Percentiles rank a stretch among this genome's conserved stretches.
Evolutionary conservation across 2,888 invertebrate genomes (phyloP).

Genomic region (Sylvicola fuscatus): DNA sequence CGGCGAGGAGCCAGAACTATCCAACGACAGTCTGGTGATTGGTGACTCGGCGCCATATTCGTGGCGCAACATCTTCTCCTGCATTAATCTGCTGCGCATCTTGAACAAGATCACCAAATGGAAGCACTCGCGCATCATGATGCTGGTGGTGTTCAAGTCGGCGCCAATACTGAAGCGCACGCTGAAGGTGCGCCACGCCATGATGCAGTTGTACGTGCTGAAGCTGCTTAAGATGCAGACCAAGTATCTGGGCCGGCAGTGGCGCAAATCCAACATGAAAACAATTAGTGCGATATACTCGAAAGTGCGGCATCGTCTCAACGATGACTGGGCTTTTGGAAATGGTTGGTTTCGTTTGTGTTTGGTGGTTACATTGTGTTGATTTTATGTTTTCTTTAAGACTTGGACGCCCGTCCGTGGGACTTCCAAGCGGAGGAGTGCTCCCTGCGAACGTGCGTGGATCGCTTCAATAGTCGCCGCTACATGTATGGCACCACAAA

Average conservation of each 20-base stretch:
- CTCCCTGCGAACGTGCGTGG: constrained; percentile 79
- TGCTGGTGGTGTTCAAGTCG: constrained; percentile 98
- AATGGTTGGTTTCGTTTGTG: constrained; percentile 39
- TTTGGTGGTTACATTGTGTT: not conserved
- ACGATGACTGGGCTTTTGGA: constrained; percentile 99
- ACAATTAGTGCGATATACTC: constrained; percentile 98
- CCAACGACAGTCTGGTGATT: constrained; percentile 74
- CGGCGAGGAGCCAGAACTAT: constrained; percentile 84
- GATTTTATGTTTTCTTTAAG: constrained; percentile 20
- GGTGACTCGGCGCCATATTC: constrained; percentile 72
- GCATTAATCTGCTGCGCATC: constrained; percentile 88
- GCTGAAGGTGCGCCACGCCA: constrained; percentile 82
- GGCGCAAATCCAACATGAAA: constrained; percentile 99
- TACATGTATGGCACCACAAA: constrained; percentile 27
- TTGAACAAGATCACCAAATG: constrained; percentile 97
- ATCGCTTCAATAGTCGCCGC: constrained; percentile 85
- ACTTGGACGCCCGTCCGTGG: constrained; percentile 94
- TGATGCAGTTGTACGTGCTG: constrained; percentile 95
- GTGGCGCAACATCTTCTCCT: constrained; percentile 96
- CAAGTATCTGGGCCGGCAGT: constrained; percentile 94
- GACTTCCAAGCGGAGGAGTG: constrained; percentile 97
- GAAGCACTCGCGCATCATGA: constrained; percentile 99
- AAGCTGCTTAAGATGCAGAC: constrained; percentile 99
- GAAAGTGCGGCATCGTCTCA: constrained; percentile 85
- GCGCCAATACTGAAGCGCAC: constrained; percentile 95